These are phyloP conservation scores for Lycorma delicatula DNA, from an alignment of 1,140 invertebrate species.

Conservation along the genomic window DNA sequence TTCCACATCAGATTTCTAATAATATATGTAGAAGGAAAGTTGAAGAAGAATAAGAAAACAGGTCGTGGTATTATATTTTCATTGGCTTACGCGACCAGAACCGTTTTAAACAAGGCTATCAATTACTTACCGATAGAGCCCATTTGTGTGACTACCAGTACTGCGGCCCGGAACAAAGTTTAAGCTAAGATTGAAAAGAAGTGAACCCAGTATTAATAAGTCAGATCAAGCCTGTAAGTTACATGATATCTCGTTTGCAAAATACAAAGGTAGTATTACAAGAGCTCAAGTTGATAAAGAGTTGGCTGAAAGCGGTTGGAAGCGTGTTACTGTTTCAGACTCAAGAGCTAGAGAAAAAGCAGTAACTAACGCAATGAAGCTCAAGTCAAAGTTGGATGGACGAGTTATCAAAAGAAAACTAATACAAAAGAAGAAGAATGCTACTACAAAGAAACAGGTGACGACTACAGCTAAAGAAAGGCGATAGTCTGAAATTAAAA, in stretches of 20 bases:
- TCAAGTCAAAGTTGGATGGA: conserved; percentile 31
- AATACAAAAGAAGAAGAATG: not conserved
- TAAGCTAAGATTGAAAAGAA: conserved; percentile 25
- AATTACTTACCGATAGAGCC: too few species aligned
- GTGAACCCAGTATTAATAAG: conserved; percentile 31
- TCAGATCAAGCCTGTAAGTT: conserved; percentile 31
- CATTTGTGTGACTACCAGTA: conserved; percentile 30
- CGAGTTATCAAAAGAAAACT: not conserved
- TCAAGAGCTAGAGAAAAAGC: conserved; percentile 29
- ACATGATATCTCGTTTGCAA: conserved; percentile 23
- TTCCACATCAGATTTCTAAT: too few species aligned
- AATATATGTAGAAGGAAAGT: too few species aligned
- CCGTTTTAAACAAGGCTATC: too few species aligned
- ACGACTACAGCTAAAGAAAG: conserved; percentile 28
- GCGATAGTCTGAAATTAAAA: conserved; percentile 30
- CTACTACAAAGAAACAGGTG: not conserved
- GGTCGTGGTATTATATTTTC: too few species aligned
- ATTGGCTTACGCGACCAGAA: too few species aligned
- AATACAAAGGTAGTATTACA: not conserved
- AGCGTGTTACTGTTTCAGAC: conserved; percentile 33
- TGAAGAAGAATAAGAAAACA: too few species aligned
- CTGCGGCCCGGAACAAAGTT: conserved; percentile 31
- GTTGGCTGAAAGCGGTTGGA: conserved; percentile 34
- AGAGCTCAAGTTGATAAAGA: conserved; percentile 31
- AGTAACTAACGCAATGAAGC: conserved; percentile 28